phyloP scores from a whole-genome alignment of 1,140 invertebrate species.

The Drosophila ambigua region DNA sequence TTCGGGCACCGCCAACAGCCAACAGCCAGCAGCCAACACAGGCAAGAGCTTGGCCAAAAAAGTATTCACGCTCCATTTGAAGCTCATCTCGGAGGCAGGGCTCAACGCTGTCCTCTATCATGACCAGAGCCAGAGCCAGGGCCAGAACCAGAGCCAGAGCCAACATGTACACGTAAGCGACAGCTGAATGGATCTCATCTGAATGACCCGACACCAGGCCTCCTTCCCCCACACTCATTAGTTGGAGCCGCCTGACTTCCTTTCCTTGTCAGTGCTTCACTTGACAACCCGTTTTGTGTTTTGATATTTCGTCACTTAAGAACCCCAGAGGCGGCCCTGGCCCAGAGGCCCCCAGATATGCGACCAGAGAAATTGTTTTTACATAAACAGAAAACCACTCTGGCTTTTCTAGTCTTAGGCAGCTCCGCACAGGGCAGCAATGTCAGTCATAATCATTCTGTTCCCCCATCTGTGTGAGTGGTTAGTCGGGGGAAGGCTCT shows the following conservation, averaged over 20 bases:
- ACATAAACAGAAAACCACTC: slow-evolving; percentile 28
- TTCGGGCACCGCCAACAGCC: slow-evolving; percentile 22
- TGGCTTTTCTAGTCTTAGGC: too few species aligned
- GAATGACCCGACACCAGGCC: slow-evolving; percentile 51
- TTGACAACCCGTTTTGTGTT: slow-evolving; percentile 43
- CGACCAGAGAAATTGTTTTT: slow-evolving; percentile 41
- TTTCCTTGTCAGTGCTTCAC: slow-evolving; percentile 6
- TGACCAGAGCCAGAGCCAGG: slow-evolving; percentile 30
- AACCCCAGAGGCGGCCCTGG: neutral
- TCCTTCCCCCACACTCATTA: slow-evolving; percentile 53
- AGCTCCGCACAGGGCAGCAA: too few species aligned
- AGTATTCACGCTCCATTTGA: slow-evolving; percentile 72
- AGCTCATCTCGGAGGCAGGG: slow-evolving; percentile 43
- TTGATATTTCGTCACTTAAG: slow-evolving; percentile 49
- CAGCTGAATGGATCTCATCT: slow-evolving; percentile 66
- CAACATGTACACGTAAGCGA: slow-evolving; percentile 38
- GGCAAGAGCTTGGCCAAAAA: slow-evolving; percentile 49
- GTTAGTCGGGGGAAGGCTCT: too few species aligned
- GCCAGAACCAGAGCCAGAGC: neutral
- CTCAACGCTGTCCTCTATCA: slow-evolving; percentile 50
- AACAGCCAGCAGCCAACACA: slow-evolving; percentile 22
- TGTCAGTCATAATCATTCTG: slow-evolving; percentile 47
- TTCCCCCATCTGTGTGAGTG: slow-evolving; percentile 6
- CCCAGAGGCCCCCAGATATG: too few species aligned
- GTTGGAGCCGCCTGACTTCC: slow-evolving; percentile 39